These are phyloP conservation scores for Steinernema feltiae DNA, from an alignment of 1,140 invertebrate genomes.

Conservation along the genomic window DNA sequence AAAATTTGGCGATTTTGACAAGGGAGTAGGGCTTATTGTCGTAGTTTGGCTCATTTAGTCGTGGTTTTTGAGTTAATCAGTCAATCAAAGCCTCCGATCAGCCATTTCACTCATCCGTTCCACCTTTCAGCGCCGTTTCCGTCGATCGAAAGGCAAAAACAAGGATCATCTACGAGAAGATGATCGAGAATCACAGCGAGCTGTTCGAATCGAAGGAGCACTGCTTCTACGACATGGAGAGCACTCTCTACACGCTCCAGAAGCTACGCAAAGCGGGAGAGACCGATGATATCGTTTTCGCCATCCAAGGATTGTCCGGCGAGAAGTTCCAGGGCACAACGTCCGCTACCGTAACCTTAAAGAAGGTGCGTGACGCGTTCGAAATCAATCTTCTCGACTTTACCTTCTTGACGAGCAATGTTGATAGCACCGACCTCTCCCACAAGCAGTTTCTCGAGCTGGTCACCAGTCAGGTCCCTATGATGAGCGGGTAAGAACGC, in stretches of 20 bases:
- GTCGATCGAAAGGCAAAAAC: constrained; percentile 13
- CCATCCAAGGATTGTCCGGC: neutral
- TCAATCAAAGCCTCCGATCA: too few relatives aligned
- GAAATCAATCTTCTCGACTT: neutral
- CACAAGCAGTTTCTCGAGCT: constrained; percentile 8
- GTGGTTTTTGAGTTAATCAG: neutral
- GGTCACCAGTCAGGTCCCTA: neutral
- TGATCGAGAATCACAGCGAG: neutral
- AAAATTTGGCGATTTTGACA: neutral
- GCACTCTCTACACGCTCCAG: neutral
- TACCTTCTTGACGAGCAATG: neutral
- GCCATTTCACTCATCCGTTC: neutral
- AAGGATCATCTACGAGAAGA: neutral
- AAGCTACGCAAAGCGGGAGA: neutral
- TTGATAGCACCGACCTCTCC: neutral
- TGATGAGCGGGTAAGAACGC: neutral
- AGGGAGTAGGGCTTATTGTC: too few relatives aligned
- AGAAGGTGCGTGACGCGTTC: neutral
- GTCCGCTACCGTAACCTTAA: neutral
- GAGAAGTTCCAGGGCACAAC: neutral
- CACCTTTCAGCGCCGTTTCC: constrained; percentile 24
- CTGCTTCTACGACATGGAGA: neutral
- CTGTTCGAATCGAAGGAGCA: neutral
- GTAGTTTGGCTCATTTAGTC: neutral
- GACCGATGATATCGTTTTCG: neutral